Base-by-base conservation (phyloP, 2,797 vertebrate genomes). In the Clarias laeviceps region DNA sequence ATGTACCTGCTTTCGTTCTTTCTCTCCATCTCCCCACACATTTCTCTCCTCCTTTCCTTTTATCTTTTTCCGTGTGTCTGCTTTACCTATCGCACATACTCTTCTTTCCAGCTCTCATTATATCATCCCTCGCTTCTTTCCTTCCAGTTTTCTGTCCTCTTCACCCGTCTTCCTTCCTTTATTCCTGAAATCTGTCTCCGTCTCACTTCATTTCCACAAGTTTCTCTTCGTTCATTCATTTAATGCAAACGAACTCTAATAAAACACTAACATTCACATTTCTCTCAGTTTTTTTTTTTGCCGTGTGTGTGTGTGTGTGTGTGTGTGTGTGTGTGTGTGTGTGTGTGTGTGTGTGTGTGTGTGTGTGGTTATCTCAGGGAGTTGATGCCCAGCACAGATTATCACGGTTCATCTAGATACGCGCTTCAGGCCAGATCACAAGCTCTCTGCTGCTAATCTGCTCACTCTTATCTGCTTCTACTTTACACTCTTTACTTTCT, bases 401-500 rank as follows among this genome's bases (percentile, higher is more conserved):
- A 77, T 77, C 56, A 15, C 18, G 29, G 29, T 77, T 77, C 54
- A 77, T 77, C 74, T 77, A 14, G 74, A 77, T 34, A 11, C 34
- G 74, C 11, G 2, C 74, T 77, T 15, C 4, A 5, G 56, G 74
- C 74, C 56, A 59, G 59, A 59, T 22, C 84, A 74, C 68, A 86
- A 84, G 77, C 78, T 85, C 45, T 50, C 82, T 79, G 32, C 1
- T 45, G 77, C 74, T 88, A 86, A 88, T 86, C 82, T 84, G 70
- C 72, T 82, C 61, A n/a, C 11, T 66, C 79, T 81, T 82, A 85
- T 87, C 84, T 87, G 81, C 56, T 84, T 72, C 62, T 59, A 37
- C 77, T 84, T 69, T 32, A 64, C 27, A 27, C 57, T 57, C n/a
- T 69, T 62, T 37, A 45, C 32, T 86, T 73, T 22, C 34, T 76